phyloP scores from a whole-genome alignment of 2,888 invertebrate species.

The Coelinius sp. region DNA sequence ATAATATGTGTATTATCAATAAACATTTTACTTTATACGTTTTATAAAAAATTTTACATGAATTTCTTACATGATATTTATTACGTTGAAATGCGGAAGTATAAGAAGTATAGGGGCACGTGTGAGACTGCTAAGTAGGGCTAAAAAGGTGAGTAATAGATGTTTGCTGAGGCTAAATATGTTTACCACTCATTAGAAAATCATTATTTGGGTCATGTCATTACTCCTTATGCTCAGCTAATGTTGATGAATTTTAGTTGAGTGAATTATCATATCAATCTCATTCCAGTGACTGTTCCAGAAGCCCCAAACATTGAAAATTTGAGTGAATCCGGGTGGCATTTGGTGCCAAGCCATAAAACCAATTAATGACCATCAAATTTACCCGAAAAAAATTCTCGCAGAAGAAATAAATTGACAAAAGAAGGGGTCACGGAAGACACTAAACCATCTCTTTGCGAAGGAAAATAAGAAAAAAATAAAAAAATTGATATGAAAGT shows the following conservation, averaged over 20 bases:
- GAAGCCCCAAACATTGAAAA: slow-evolving; percentile 1
- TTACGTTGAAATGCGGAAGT: slow-evolving; percentile 14
- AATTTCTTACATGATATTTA: no score
- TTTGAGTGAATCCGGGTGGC: not conserved
- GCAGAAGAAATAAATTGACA: no score
- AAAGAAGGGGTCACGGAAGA: not conserved
- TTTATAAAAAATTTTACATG: not conserved
- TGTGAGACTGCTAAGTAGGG: slow-evolving; percentile 14
- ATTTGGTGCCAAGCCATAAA: slow-evolving; percentile 1
- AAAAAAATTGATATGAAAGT: not conserved
- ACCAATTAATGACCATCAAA: not conserved
- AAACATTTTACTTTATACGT: no score
- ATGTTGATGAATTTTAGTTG: no score
- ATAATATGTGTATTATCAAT: no score
- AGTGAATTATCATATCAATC: no score
- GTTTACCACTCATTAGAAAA: not conserved
- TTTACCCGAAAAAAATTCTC: no score
- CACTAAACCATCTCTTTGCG: not conserved
- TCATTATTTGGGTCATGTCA: not conserved
- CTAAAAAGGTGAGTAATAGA: slow-evolving; percentile 1
- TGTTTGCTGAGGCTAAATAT: not conserved
- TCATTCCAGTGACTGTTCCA: no score
- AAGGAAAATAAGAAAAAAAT: not conserved
- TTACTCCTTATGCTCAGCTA: no score
- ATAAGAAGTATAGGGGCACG: not conserved